Conservation (phyloP, 2,797 vertebrate genomes). For the Etheostoma nigrum region DNA sequence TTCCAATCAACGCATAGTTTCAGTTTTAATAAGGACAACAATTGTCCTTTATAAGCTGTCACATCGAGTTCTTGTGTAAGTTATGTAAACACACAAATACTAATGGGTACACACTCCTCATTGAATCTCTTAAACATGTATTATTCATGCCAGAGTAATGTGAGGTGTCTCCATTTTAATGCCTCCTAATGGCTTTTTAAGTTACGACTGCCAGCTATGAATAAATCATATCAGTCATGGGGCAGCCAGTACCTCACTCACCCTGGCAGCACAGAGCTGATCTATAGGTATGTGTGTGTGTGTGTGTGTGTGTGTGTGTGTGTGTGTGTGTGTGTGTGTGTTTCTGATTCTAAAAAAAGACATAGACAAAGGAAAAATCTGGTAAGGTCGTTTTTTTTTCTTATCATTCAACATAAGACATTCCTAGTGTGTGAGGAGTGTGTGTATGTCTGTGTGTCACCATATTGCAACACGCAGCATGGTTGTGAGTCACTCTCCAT, state of each 20-base stretch:
- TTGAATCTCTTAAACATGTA: conserved; percentile 73
- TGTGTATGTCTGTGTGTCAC: not conserved
- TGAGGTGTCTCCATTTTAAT: conserved; percentile 83
- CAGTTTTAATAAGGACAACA: not conserved
- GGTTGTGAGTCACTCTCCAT: not conserved
- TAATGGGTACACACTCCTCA: conserved; percentile 16
- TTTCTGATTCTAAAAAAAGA: not conserved
- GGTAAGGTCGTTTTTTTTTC: not conserved
- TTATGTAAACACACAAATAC: conserved; percentile 32
- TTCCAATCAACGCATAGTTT: not conserved
- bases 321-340: conserved; percentile 25
- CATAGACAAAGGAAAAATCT: not conserved
- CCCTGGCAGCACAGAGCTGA: conserved; percentile 41
- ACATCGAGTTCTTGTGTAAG: conserved; percentile 15
- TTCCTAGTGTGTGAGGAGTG: not conserved
- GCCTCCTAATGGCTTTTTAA: conserved; percentile 83
- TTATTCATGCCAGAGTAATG: conserved; percentile 83
- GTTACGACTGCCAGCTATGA: conserved; percentile 77
- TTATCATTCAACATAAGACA: no score
- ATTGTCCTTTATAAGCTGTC: not conserved
- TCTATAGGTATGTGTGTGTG: conserved; percentile 50
- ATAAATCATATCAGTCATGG: conserved; percentile 80
- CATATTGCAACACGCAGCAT: not conserved
- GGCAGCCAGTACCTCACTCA: conserved; percentile 60
- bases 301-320: conserved; percentile 8